Evolutionary conservation across 2,113 vertebrate genomes (phyloP), one percentile per base, ranked within the genome.

Genomic region (Pangasianodon hypophthalmus): DNA sequence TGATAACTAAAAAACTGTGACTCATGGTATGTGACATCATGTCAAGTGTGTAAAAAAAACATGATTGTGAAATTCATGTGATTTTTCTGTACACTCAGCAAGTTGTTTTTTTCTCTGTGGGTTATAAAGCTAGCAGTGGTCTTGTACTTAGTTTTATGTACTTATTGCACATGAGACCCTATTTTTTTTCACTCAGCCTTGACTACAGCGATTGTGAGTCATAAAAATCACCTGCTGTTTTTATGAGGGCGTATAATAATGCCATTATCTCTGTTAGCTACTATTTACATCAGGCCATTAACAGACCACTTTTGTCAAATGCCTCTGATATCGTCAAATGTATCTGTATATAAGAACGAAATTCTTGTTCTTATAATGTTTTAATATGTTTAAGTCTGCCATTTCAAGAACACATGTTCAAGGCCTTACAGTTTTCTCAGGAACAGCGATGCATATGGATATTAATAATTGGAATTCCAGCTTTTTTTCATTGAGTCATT

Each of bases 251-350:
- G 32, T 2, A 32, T 62, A 73, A 89, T 89, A 46, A 85, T n/a
- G 19, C 13, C 26, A 89, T 46, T 41, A 48, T 46, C 48, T 86
- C 60, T 54, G 50, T 54, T 26, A 26, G 58, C 75, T 80, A 21
- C 44, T 88, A 67, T 87, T 87, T 87, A 80, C 41, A 80, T 75
- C 54, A 88, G 48, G 52, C 79, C 54, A 67, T 48, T 82, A 52
- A 60, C 79, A 19, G 11, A 80, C 14, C 32, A 32, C 56, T 41
- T n/a, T 71, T 24, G n/a, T 48, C 50, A 18, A 44, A 50, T 46
- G 48, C 4, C 44, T 29, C n/a, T 19, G 48, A 37, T 37, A 37
- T 71, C 37, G n/a, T 48, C 50, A 18, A 56, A 50, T 46, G 48
- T 19, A 32, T 50, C 46, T 71, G 46, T 52, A 64, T 86, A 37